A percentile compares a stretch with the other conserved stretches of the same genome.
phyloP scores from a whole-genome alignment of 2,888 invertebrate genomes.

The Tupiocoris notatus region DNA sequence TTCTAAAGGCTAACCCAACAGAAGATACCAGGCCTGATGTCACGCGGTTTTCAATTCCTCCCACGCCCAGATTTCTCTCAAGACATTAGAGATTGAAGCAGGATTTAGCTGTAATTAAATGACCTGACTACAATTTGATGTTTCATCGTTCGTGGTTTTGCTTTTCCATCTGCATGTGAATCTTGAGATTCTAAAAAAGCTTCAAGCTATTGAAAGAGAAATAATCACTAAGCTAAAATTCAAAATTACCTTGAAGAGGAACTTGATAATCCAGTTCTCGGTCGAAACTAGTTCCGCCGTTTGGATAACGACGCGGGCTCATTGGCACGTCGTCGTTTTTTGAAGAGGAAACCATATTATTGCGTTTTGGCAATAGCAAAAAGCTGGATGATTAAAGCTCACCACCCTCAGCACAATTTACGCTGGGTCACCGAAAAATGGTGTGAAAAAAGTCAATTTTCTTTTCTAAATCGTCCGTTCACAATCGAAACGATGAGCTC shows the following conservation, averaged over 20 bases:
- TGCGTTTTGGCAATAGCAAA: background rate
- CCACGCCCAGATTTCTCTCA: too few relatives aligned
- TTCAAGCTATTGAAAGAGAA: too few relatives aligned
- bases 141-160: too few relatives aligned
- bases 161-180: too few relatives aligned
- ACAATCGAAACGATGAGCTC: background rate
- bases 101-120: too few relatives aligned
- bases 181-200: too few relatives aligned
- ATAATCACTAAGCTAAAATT: too few relatives aligned
- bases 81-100: too few relatives aligned
- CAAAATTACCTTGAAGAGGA: conserved; percentile 27
- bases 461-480: background rate
- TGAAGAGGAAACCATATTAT: conserved; percentile 13
- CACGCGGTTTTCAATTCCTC: too few relatives aligned
- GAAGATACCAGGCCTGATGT: too few relatives aligned
- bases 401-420: conserved; percentile 6
- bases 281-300: background rate
- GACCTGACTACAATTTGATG: too few relatives aligned
- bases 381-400: background rate
- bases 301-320: conserved; percentile 7
- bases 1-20: too few relatives aligned
- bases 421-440: conserved; percentile 7
- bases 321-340: conserved; percentile 12
- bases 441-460: background rate
- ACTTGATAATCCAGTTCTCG: conserved; percentile 16